Evolutionary conservation across 2,888 invertebrate species (phyloP).

Genomic region (Emesis furor): DNA sequence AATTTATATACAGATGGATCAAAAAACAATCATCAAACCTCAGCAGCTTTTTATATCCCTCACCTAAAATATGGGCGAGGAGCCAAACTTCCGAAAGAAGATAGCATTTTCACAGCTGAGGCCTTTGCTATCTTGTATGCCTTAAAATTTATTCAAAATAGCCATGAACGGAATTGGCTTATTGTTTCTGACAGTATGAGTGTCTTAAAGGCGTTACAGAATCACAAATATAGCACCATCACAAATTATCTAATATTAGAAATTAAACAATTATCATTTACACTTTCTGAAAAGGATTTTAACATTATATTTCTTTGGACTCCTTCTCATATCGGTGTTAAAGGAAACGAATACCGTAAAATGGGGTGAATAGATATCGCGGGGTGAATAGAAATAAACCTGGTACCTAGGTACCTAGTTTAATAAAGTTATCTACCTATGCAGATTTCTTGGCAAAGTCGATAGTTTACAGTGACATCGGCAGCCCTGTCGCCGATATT

Average conservation of each 20-base stretch:
- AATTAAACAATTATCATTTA: slow-evolving; percentile 21
- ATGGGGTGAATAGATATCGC: no score
- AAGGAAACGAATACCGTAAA: slow-evolving; percentile 47
- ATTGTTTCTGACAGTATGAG: slow-evolving; percentile 49
- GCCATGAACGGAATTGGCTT: slow-evolving; percentile 33
- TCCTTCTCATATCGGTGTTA: slow-evolving; percentile 34
- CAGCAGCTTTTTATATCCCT: slow-evolving; percentile 40
- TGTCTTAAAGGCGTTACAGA: slow-evolving; percentile 35
- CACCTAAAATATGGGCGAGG: slow-evolving; percentile 24
- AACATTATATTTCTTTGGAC: slow-evolving; percentile 35
- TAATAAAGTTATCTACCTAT: no score
- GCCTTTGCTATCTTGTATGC: slow-evolving; percentile 30
- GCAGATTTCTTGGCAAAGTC: slow-evolving; percentile 46
- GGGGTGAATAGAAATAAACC: no score
- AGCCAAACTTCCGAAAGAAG: slow-evolving; percentile 12
- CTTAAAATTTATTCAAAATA: slow-evolving; percentile 9
- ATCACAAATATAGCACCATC: slow-evolving; percentile 19
- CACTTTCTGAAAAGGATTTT: background rate
- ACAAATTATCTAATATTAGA: slow-evolving; percentile 41
- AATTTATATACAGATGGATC: slow-evolving; percentile 47
- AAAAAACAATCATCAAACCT: slow-evolving; percentile 31
- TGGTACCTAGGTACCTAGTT: no score
- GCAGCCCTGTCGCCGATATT: slow-evolving; percentile 20
- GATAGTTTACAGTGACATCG: slow-evolving; percentile 26
- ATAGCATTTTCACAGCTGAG: slow-evolving; percentile 42